These are phyloP conservation scores for Suricata suricatta DNA, from an alignment of 2,113 vertebrate genomes.

Conservation along the genomic window DNA sequence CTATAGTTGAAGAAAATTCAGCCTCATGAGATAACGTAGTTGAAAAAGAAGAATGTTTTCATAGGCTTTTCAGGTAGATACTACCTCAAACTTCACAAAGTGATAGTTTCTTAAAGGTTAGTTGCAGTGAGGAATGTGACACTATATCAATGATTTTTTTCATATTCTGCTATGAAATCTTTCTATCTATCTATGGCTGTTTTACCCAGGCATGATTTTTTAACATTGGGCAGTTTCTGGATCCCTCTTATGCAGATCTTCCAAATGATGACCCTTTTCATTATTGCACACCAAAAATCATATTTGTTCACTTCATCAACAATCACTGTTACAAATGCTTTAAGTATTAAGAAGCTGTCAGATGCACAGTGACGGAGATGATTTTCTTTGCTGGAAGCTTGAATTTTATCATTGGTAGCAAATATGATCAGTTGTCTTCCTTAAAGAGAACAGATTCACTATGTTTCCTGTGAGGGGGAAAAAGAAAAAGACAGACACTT, in stretches of 20 bases:
- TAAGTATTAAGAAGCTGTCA: not conserved
- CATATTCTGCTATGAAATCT: not conserved
- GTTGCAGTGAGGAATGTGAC: not conserved
- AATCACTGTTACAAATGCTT: not conserved
- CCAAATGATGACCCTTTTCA: not conserved
- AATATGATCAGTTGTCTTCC: not conserved
- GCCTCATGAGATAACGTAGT: not conserved
- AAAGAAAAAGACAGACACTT: not conserved
- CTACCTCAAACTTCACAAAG: not conserved
- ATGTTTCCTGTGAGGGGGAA: not conserved
- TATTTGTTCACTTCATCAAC: not conserved
- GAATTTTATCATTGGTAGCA: not conserved
- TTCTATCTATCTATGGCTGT: not conserved
- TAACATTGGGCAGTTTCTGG: not conserved
- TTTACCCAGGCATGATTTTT: not conserved
- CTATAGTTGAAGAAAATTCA: not conserved
- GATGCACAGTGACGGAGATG: not conserved
- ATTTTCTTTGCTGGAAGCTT: not conserved
- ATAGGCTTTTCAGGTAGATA: not conserved
- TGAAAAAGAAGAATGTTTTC: not conserved
- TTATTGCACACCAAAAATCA: not conserved
- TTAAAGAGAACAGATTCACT: constrained; percentile 34
- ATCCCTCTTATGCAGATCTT: not conserved
- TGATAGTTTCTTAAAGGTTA: not conserved
- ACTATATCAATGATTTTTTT: not conserved